phyloP scores from a whole-genome alignment of 2,888 invertebrate species.

The Leptura quadrifasciata region DNA sequence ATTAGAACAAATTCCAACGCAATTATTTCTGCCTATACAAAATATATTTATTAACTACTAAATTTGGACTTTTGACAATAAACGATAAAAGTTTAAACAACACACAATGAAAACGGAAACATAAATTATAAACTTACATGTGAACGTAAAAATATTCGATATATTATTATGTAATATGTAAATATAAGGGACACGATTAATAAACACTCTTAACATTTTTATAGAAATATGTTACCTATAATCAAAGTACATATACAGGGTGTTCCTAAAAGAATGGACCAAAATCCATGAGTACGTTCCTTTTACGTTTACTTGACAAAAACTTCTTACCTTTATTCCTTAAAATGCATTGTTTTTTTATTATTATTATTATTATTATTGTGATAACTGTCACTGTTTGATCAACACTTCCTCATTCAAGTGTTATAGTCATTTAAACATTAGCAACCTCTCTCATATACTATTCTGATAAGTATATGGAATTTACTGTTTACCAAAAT shows the following conservation, averaged over 20 bases:
- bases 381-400: too few species aligned
- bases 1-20: neutral
- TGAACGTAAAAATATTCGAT: constrained; percentile 2
- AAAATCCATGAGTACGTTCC: too few species aligned
- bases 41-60: neutral
- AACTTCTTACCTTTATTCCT: too few species aligned
- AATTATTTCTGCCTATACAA: neutral
- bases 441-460: too few species aligned
- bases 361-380: too few species aligned
- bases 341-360: too few species aligned
- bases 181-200: neutral
- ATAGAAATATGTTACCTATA: neutral
- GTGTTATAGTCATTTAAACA: too few species aligned
- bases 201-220: neutral
- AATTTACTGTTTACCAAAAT: too few species aligned
- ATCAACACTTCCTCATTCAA: too few species aligned
- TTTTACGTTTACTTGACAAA: too few species aligned
- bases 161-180: neutral
- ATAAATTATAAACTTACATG: constrained; percentile 1
- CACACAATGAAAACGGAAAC: constrained; percentile 1
- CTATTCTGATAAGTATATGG: too few species aligned
- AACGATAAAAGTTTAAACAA: constrained; percentile 1
- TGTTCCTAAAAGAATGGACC: too few species aligned
- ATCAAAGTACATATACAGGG: neutral
- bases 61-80: neutral